phyloP scores from a whole-genome alignment of 2,113 vertebrate genomes.

The Saiga tatarica region DNA sequence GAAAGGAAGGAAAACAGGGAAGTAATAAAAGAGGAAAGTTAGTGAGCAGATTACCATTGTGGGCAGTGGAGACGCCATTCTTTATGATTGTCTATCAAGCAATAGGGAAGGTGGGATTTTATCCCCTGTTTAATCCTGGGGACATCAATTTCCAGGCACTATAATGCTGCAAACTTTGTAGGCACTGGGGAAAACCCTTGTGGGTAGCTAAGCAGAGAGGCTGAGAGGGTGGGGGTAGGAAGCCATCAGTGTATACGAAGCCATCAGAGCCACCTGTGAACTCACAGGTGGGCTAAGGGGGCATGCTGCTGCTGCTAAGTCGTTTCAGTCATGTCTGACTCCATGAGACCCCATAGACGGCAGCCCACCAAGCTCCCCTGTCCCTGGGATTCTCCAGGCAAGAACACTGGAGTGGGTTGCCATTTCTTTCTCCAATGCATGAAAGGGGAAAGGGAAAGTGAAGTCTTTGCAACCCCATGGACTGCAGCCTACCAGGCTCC shows the following conservation, averaged over 20 bases:
- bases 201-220: neutral
- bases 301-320: neutral
- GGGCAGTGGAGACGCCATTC: neutral
- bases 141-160: neutral
- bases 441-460: neutral
- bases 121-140: neutral
- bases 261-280: neutral
- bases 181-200: neutral
- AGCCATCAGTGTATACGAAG: neutral
- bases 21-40: neutral
- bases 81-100: neutral
- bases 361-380: neutral
- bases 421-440: neutral
- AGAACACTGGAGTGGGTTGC: neutral
- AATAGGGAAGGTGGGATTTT: neutral
- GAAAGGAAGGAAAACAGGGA: neutral
- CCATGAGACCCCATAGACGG: neutral
- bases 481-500: neutral
- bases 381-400: neutral
- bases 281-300: neutral
- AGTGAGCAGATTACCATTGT: neutral
- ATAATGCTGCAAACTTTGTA: neutral
- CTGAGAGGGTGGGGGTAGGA: neutral
- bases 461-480: neutral
- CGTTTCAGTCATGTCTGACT: accelerated